Percentiles rank a stretch among this genome's conserved stretches.
Evolutionary conservation across 2,113 vertebrate genomes (phyloP).

Genomic region (Eleginops maclovinus): DNA sequence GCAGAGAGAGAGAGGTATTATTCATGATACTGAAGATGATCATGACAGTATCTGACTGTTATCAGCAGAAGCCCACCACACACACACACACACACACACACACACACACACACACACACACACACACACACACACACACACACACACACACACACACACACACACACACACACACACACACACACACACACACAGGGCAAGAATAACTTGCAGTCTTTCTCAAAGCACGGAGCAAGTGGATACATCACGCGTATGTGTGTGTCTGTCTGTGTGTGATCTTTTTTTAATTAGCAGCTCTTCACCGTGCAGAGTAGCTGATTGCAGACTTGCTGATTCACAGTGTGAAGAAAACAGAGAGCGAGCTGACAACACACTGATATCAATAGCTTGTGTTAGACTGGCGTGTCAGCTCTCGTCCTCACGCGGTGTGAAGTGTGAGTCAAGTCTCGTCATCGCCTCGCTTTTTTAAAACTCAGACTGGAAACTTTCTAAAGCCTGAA

Average conservation of each 20-base stretch:
- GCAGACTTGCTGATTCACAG: conserved; percentile 52
- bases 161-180: conserved; percentile 14
- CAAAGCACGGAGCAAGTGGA: neutral
- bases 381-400: conserved; percentile 54
- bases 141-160: neutral
- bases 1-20: conserved; percentile 27
- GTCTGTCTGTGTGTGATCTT: conserved; percentile 24
- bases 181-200: conserved; percentile 13
- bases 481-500: neutral
- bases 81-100: neutral
- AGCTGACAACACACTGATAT: conserved; percentile 56
- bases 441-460: conserved; percentile 24
- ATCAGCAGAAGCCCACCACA: conserved; percentile 24
- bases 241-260: neutral
- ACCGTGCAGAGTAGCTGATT: conserved; percentile 37
- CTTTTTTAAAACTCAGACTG: neutral
- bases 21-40: conserved; percentile 19
- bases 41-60: conserved; percentile 13
- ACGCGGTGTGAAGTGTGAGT: conserved; percentile 39
- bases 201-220: conserved; percentile 36
- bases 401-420: conserved; percentile 30
- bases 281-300: conserved; percentile 71
- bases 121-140: neutral
- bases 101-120: conserved; percentile 22
- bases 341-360: conserved; percentile 59